Base-by-base conservation (phyloP, 2,888 invertebrate genomes). In the Orthosia cruda region DNA sequence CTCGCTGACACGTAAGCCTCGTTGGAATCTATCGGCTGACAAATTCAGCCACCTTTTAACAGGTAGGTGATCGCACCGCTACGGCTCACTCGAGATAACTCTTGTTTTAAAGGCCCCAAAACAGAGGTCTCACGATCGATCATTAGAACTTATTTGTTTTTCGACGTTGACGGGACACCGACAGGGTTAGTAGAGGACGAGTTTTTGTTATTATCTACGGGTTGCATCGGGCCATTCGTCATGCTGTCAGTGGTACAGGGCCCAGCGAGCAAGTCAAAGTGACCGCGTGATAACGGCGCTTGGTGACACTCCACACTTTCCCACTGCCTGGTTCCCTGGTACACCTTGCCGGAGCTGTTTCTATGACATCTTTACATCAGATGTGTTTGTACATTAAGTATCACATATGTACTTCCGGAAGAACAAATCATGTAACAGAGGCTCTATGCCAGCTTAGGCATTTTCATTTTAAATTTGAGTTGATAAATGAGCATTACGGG, bases 101-200 rank as follows among this genome's bases (percentile, higher is more conserved):
- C 83, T 90, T 92, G 92, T 94, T 94, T 95, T 92, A 94, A 94
- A 93, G 94, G 91, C 92, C 93, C 94, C 93, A 94, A 94, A 95
- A 94, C 93, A 91, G 92, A 93, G 92, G 92, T 91, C 91, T 91
- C 89, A 90, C 96, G 94, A 96, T 96, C 96, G 94, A 96, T 96
- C 96, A 96, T 96, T 95, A 93, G 94, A 93, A 94, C 94, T 96
- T 96, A 94, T 95, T 96, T 95, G 94, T 96, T 96, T 95, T 96
- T 95, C 94, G 93, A 94, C 92, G 94, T 94, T 94, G 95, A 95
- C 95, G 95, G 94, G 94, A 94, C 94, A 92, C 92, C 89, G 92
- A 88, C 90, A 88, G 91, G 91, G 89, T 90, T 92, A 87, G 89
- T 87, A 91, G 91, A 89, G 90, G 90, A 89, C 86, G 86, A 87